These are phyloP conservation scores for Sipha maydis DNA, from an alignment of 2,888 invertebrate genomes.

Conservation along the genomic window DNA sequence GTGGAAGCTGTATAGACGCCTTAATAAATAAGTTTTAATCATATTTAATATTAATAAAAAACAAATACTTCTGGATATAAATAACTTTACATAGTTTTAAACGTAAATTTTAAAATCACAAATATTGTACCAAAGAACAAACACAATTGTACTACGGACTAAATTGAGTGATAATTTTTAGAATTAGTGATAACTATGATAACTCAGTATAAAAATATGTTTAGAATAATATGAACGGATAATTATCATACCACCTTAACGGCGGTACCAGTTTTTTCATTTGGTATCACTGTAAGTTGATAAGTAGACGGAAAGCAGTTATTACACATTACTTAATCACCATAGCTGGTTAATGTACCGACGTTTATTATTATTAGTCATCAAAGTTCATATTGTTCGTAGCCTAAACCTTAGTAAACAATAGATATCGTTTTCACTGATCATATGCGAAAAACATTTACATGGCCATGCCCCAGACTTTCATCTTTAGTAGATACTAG, in stretches of 20 bases:
- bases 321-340: too few relatives aligned
- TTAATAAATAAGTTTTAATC: constrained; percentile 37
- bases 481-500: neutral
- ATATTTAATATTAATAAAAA: constrained; percentile 15
- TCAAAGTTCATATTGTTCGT: neutral
- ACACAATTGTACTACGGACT: too few relatives aligned
- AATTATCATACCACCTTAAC: too few relatives aligned
- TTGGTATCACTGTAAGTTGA: constrained; percentile 28
- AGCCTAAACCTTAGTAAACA: neutral
- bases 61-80: neutral
- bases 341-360: neutral
- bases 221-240: too few relatives aligned
- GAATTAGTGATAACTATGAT: too few relatives aligned
- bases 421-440: neutral
- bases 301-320: neutral
- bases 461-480: neutral
- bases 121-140: neutral
- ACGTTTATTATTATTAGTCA: neutral
- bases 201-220: too few relatives aligned
- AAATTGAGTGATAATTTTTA: too few relatives aligned
- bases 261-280: neutral
- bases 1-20: constrained; percentile 27
- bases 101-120: neutral
- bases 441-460: neutral
- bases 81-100: neutral